phyloP scores from a whole-genome alignment of 2,797 vertebrate genomes.

The Anguilla megastoma region DNA sequence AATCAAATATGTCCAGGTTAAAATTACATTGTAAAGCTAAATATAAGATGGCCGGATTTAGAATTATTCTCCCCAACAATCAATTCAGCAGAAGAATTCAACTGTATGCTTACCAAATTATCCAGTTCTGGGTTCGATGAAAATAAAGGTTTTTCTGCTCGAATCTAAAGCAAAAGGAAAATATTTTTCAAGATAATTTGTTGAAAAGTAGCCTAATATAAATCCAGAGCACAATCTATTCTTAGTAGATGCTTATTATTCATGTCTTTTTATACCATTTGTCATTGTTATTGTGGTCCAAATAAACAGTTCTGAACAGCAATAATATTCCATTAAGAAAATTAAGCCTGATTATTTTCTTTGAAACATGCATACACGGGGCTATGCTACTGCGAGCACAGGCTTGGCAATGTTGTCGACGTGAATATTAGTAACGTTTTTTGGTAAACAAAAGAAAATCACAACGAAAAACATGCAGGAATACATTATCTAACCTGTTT shows the following conservation, averaged over 20 bases:
- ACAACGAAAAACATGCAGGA: neutral
- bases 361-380: neutral
- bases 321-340: constrained; percentile 2
- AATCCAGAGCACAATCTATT: neutral
- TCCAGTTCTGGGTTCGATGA: constrained; percentile 95
- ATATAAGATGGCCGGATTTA: neutral
- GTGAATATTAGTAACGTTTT: neutral
- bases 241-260: constrained; percentile 7
- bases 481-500: constrained; percentile 79
- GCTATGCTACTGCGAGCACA: neutral
- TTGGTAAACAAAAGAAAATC: neutral
- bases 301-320: constrained; percentile 10
- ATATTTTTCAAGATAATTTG: neutral
- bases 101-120: constrained; percentile 86
- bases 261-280: neutral
- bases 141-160: constrained; percentile 92
- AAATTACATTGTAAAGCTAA: neutral
- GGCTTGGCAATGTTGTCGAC: neutral
- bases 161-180: constrained; percentile 79
- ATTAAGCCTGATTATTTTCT: neutral
- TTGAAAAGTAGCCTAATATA: neutral
- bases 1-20: neutral
- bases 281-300: neutral
- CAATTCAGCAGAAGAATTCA: neutral
- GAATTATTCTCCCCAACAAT: neutral